Evolutionary conservation across 2,113 vertebrate species (phyloP).

Genomic region (Clarias macrocephalus): DNA sequence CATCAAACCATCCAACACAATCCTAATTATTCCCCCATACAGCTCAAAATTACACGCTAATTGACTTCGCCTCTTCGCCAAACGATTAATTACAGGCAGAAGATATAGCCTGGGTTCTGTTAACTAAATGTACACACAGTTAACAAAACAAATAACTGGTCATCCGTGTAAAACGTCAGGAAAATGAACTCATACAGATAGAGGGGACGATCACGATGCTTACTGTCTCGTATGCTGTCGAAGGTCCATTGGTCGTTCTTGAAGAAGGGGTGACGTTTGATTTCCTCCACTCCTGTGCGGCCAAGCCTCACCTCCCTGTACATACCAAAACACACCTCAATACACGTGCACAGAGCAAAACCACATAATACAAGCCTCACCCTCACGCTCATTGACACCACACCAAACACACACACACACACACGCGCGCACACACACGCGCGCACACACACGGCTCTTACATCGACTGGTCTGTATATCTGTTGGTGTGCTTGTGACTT

Average conservation of each 20-base stretch:
- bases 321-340: constrained; percentile 60
- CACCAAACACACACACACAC: neutral
- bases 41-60: neutral
- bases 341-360: constrained; percentile 23
- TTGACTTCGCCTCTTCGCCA: neutral
- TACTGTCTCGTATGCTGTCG: constrained; percentile 95
- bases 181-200: too few species aligned
- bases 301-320: constrained; percentile 92
- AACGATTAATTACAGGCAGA: neutral
- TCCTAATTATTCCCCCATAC: neutral
- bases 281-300: constrained; percentile 90
- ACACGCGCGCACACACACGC: neutral
- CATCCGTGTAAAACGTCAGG: neutral
- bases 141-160: neutral
- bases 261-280: constrained; percentile 94
- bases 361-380: neutral
- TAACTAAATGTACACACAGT: neutral
- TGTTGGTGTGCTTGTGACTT: constrained; percentile 11
- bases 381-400: too few species aligned
- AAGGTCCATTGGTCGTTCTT: constrained; percentile 97
- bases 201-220: constrained; percentile 62
- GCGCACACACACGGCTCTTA: neutral
- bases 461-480: neutral
- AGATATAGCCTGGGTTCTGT: neutral
- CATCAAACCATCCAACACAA: neutral